Evolutionary conservation across 1,140 invertebrate species (phyloP).

Genomic region (Drosophila nigromelanica): DNA sequence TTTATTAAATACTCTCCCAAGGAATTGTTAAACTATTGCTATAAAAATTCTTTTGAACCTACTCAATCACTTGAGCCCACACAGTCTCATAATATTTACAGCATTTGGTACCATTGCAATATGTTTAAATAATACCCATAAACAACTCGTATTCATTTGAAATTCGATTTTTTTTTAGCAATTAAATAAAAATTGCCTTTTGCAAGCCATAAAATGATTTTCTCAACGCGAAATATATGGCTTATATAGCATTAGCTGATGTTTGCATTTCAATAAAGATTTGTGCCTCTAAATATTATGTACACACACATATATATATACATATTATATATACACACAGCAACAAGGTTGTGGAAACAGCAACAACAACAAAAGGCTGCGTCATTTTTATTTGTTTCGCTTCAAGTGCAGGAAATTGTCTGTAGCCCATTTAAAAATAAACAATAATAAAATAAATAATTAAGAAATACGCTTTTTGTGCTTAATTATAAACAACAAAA

Average conservation of each 20-base stretch:
- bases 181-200: conserved; percentile 50
- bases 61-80: background rate
- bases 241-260: conserved; percentile 54
- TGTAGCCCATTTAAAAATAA: conserved; percentile 83
- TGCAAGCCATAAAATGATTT: conserved; percentile 42
- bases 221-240: conserved; percentile 49
- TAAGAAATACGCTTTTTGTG: conserved; percentile 76
- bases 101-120: conserved; percentile 3
- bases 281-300: conserved; percentile 46
- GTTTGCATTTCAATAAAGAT: conserved; percentile 63
- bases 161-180: conserved; percentile 22
- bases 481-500: conserved; percentile 75
- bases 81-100: conserved; percentile 1
- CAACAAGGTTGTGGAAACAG: conserved; percentile 40
- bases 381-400: conserved; percentile 81
- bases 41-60: too few species aligned
- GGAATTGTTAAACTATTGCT: too few species aligned
- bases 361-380: conserved; percentile 54
- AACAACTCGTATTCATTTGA: conserved; percentile 27
- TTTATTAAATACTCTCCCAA: too few species aligned
- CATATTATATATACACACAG: conserved; percentile 17
- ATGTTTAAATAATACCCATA: conserved; percentile 29
- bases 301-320: conserved; percentile 3
- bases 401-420: conserved; percentile 82
- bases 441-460: conserved; percentile 83